Percentiles rank a stretch among this genome's conserved stretches.
These are phyloP conservation scores for Phrixothrix hirtus DNA, from an alignment of 2,888 invertebrate species.

Conservation along the genomic window DNA sequence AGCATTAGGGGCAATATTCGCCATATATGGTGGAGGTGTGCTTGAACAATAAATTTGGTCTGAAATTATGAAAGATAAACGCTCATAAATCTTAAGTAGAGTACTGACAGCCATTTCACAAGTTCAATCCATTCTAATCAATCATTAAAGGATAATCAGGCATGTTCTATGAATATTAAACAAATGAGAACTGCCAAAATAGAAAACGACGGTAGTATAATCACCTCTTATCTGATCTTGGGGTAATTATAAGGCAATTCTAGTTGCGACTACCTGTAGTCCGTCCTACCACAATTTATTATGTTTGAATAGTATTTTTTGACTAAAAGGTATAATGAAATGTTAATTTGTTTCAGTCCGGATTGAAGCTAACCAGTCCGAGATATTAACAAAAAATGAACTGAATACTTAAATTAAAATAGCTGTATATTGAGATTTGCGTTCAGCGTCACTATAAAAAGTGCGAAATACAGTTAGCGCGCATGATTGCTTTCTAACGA, in stretches of 20 bases:
- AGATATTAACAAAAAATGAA: conserved; percentile 37
- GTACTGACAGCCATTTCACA: background rate
- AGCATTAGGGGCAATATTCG: too few species aligned
- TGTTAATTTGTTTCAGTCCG: conserved; percentile 4
- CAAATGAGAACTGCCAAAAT: background rate
- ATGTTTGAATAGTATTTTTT: background rate
- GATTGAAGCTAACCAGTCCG: conserved; percentile 6
- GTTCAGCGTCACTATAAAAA: conserved; percentile 33
- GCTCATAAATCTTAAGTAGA: too few species aligned
- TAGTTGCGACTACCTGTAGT: background rate
- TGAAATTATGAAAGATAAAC: too few species aligned
- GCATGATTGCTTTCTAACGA: conserved; percentile 47
- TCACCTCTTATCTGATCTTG: background rate
- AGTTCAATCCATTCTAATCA: background rate
- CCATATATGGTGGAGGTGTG: too few species aligned
- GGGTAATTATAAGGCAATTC: background rate
- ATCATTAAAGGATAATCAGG: background rate
- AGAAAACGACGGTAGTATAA: background rate
- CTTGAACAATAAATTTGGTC: too few species aligned
- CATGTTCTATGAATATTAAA: background rate
- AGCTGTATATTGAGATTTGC: conserved; percentile 42
- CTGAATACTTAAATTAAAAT: conserved; percentile 44
- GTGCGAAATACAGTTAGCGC: conserved; percentile 40
- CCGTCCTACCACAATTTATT: background rate
- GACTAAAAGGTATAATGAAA: background rate